Base-by-base conservation (phyloP, 1,140 invertebrate genomes). In the Conus betulinus region DNA sequence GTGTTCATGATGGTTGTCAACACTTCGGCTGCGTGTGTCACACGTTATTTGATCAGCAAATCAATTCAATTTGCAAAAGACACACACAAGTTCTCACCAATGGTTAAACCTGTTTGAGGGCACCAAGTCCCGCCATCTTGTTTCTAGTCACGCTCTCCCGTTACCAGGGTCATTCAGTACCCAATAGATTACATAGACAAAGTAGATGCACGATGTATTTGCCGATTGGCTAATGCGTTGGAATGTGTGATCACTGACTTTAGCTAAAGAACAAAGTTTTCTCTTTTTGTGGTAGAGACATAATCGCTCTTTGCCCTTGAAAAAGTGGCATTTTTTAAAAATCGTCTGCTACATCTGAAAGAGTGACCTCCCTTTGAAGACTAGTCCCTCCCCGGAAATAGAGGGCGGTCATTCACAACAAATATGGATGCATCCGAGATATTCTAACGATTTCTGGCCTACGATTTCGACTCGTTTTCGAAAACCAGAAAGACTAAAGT, bases 81-180 rank as follows among this genome's bases (percentile, higher is more conserved):
- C 78, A 20, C 78, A 83, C 23, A n/a, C 10, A 81, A n/a, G n/a
- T n/a, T n/a, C n/a, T n/a, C n/a, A n/a, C n/a, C n/a, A n/a, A n/a
- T n/a, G n/a, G n/a, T n/a, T n/a, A n/a, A n/a, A n/a, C 5, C 4
- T 60, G 82, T 63, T 60, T 25, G 11, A 57, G 57, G 20, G 78
- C 78, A 86, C 85, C 7, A 10, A 52, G 52, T 23, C 0, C 74
- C 86, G 90, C 90, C 90, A 90, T 91, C 51, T 91, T 91, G 90
- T 91, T 88, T 88, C 90, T 88, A 88, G 78, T 90, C 87, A 91
- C 89, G 89, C 90, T 78, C 63, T 87, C 60, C 25, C 27, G 88
- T 91, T 63, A 88, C 89, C 86, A 91, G 86, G 89, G 87, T 90
- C 90, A 63, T 5, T 71, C n/a, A 13, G 63, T 20, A 13, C 55